phyloP scores from a whole-genome alignment of 1,140 invertebrate genomes.

The Rhynchophorus ferrugineus region DNA sequence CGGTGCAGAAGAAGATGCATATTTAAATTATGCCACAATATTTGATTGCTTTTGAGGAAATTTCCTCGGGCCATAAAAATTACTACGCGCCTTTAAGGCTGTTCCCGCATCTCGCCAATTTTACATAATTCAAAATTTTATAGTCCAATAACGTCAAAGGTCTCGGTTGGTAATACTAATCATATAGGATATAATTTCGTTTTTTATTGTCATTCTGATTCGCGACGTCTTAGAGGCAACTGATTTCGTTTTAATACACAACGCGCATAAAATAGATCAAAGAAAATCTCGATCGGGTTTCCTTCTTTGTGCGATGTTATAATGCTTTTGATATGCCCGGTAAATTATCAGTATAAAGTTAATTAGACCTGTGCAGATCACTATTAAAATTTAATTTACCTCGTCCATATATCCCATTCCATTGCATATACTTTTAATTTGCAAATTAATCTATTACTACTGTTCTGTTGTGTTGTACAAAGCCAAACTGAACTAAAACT shows the following conservation, averaged over 20 bases:
- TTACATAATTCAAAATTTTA: not conserved
- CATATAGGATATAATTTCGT: not conserved
- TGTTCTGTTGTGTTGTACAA: not conserved
- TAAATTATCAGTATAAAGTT: too few relatives aligned
- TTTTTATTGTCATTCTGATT: not conserved
- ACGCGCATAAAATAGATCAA: not conserved
- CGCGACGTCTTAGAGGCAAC: not conserved
- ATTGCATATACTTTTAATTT: too few relatives aligned
- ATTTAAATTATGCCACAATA: not conserved
- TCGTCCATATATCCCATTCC: too few relatives aligned
- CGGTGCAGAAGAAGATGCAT: not conserved
- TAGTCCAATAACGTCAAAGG: not conserved
- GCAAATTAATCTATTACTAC: not conserved
- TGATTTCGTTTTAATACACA: not conserved
- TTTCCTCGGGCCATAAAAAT: not conserved
- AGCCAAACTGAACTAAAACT: too few relatives aligned
- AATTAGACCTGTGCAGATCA: too few relatives aligned
- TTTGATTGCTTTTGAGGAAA: not conserved
- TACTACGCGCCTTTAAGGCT: not conserved
- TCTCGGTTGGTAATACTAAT: not conserved
- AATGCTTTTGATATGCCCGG: too few relatives aligned
- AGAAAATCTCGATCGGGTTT: not conserved
- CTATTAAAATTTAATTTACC: too few relatives aligned
- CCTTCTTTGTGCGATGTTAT: too few relatives aligned
- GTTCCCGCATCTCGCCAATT: not conserved